phyloP scores from a whole-genome alignment of 2,888 invertebrate species.

The Drosophila putrida region DNA sequence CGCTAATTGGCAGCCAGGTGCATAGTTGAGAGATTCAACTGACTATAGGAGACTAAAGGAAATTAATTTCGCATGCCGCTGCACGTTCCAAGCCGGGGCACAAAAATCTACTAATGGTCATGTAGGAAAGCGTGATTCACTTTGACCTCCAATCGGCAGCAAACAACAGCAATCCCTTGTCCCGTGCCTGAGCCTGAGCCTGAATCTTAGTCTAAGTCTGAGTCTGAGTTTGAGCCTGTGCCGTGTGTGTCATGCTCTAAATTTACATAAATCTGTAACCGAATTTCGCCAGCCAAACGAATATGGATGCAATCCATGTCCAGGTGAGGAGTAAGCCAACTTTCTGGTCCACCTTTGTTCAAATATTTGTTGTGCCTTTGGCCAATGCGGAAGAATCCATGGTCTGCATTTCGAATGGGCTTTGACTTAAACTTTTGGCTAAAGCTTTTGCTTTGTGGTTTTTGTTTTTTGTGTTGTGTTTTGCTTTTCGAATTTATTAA shows the following conservation, averaged over 20 bases:
- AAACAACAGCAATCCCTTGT: slow-evolving; percentile 18
- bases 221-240: slow-evolving; percentile 16
- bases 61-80: slow-evolving; percentile 81
- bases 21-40: slow-evolving; percentile 60
- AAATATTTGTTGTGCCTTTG: slow-evolving; percentile 62
- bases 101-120: slow-evolving; percentile 74
- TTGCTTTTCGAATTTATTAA: slow-evolving; percentile 70
- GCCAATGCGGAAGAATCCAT: slow-evolving; percentile 74
- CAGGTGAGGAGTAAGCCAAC: slow-evolving; percentile 61
- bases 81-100: slow-evolving; percentile 66
- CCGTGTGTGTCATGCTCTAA: slow-evolving; percentile 74
- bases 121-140: slow-evolving; percentile 78
- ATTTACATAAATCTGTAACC: slow-evolving; percentile 82
- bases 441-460: background rate
- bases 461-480: background rate
- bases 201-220: background rate
- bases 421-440: slow-evolving; percentile 16
- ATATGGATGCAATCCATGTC: slow-evolving; percentile 65
- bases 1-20: slow-evolving; percentile 83
- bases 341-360: slow-evolving; percentile 65
- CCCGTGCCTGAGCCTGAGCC: slow-evolving; percentile 24
- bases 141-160: slow-evolving; percentile 69
- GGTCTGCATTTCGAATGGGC: slow-evolving; percentile 51
- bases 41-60: slow-evolving; percentile 31
- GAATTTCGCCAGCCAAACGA: slow-evolving; percentile 64